Conservation (phyloP, 2,113 vertebrate species). For the Patagioenas fasciata region DNA sequence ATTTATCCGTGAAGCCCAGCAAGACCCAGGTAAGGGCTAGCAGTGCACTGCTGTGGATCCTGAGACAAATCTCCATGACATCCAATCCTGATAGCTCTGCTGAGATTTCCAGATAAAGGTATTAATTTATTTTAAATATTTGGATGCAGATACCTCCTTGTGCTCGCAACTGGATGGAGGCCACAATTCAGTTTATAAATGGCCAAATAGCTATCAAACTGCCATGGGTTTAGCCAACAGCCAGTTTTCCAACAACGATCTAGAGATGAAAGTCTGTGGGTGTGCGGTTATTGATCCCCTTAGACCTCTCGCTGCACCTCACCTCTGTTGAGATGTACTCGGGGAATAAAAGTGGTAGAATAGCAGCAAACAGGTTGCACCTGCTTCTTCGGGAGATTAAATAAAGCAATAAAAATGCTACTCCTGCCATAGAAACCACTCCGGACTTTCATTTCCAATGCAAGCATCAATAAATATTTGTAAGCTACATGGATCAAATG, state of each 20-base stretch:
- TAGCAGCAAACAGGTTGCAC: background rate
- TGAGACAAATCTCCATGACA: background rate
- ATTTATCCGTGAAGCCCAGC: accelerated
- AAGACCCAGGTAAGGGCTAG: background rate
- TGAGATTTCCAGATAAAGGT: background rate
- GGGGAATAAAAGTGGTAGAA: background rate
- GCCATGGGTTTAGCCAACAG: background rate
- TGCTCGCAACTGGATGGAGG: background rate
- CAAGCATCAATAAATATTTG: background rate
- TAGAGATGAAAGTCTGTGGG: background rate
- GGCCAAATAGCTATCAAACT: background rate
- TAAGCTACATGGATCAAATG: background rate
- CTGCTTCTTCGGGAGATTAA: background rate
- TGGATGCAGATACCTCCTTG: background rate
- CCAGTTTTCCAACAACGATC: background rate
- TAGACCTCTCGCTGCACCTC: background rate
- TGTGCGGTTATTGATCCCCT: background rate
- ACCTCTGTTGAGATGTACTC: background rate
- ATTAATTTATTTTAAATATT: background rate
- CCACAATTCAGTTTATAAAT: background rate
- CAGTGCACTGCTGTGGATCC: background rate
- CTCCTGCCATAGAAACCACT: background rate
- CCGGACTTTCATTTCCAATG: background rate
- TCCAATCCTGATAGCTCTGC: background rate
- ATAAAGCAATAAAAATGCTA: background rate